Percentiles rank a stretch among this genome's conserved stretches.
phyloP scores from a whole-genome alignment of 2,797 vertebrate genomes.

The Hypotaenidia philippensis region DNA sequence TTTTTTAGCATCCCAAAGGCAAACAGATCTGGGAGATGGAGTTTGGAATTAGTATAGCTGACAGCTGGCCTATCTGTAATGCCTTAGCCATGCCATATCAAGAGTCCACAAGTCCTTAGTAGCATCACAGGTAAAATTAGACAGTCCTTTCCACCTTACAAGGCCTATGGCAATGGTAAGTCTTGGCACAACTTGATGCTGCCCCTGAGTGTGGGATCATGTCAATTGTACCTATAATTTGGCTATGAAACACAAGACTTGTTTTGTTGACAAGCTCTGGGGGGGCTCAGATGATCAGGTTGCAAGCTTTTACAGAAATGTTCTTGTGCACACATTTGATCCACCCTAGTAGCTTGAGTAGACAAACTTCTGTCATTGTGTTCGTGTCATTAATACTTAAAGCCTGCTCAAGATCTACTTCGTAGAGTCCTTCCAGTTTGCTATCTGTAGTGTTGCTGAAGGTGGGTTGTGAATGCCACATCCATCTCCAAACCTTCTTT shows the following conservation, averaged over 20 bases:
- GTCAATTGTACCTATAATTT: background rate
- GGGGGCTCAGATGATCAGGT: background rate
- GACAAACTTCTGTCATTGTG: background rate
- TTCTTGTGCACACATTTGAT: background rate
- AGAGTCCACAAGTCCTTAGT: background rate
- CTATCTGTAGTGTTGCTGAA: background rate
- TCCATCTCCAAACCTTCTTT: background rate
- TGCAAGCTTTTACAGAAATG: background rate
- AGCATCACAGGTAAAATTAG: background rate
- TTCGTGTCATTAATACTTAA: slow-evolving; percentile 4
- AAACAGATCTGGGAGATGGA: background rate
- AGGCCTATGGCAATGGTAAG: background rate
- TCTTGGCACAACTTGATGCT: background rate
- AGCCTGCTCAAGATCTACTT: background rate
- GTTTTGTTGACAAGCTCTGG: slow-evolving; percentile 1
- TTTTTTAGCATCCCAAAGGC: background rate
- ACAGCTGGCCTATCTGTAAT: background rate
- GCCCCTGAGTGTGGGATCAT: background rate
- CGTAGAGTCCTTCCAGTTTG: background rate
- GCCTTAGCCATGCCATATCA: background rate
- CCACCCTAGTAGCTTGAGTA: background rate
- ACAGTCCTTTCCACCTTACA: background rate
- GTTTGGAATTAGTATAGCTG: background rate
- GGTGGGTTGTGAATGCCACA: background rate
- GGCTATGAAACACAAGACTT: background rate